Evolutionary conservation across 1,140 invertebrate species (phyloP).

Genomic region (Drosophila erecta): DNA sequence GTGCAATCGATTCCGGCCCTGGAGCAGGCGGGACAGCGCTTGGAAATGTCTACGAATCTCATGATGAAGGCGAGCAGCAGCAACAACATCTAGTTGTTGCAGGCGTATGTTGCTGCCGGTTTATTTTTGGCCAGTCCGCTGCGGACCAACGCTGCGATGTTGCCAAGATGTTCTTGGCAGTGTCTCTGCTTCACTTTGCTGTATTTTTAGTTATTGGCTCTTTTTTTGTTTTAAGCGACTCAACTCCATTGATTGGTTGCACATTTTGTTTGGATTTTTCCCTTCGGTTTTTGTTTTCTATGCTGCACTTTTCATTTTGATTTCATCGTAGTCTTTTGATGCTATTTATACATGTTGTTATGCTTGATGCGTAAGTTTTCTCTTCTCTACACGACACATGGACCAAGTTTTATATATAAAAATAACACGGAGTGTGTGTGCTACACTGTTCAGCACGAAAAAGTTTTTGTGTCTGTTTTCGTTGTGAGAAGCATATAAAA

Average conservation of each 20-base stretch:
- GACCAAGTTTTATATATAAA: slow-evolving; percentile 41
- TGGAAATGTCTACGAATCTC: slow-evolving; percentile 84
- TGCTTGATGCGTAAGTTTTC: slow-evolving; percentile 68
- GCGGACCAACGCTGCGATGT: slow-evolving; percentile 72
- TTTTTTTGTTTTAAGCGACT: slow-evolving; percentile 63
- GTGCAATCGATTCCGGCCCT: slow-evolving; percentile 57
- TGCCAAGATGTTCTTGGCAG: slow-evolving; percentile 58
- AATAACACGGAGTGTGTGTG: slow-evolving; percentile 22
- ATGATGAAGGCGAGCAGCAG: slow-evolving; percentile 80
- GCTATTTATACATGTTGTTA: slow-evolving; percentile 78
- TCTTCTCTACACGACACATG: slow-evolving; percentile 50
- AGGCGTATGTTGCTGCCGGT: slow-evolving; percentile 66
- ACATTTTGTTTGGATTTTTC: slow-evolving; percentile 63
- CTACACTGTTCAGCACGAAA: slow-evolving; percentile 61
- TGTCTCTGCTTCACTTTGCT: slow-evolving; percentile 11
- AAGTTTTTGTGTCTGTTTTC: slow-evolving; percentile 49
- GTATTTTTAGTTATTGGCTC: slow-evolving; percentile 57
- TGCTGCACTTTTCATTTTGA: slow-evolving; percentile 73
- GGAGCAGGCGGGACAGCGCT: slow-evolving; percentile 63
- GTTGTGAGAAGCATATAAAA: slow-evolving; percentile 65
- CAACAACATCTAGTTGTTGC: slow-evolving; percentile 82
- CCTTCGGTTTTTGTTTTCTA: slow-evolving; percentile 18
- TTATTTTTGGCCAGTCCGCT: slow-evolving; percentile 64
- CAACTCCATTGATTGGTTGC: slow-evolving; percentile 73
- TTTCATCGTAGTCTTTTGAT: slow-evolving; percentile 48